Base-by-base conservation (phyloP, 1,140 invertebrate genomes). In the Acromyrmex echinatior region DNA sequence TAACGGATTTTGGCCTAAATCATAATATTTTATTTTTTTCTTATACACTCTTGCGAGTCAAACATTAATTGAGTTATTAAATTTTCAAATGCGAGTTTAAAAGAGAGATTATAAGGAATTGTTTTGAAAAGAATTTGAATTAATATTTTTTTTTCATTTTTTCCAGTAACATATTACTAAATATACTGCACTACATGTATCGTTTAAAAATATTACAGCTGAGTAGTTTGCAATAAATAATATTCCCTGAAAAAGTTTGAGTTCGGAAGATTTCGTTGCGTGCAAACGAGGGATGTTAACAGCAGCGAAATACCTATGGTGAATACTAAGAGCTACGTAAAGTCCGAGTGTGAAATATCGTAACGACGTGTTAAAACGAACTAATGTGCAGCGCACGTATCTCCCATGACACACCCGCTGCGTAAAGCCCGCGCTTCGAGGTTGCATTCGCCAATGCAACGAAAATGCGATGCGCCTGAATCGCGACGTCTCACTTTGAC, bases 301-400 rank as follows among this genome's bases (percentile, higher is more conserved):
- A 76, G 80, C 78, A 76, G 70, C 70, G 9, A 58, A 21, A 62
- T 84, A 76, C 73, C 80, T 74, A 76, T 58, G 56, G 25, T 31
- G 68, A 84, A 84, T 84, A 84, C 80, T 78, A 86, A 77, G 78
- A 87, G 65, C 49, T 28, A 71, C 65, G 73, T 78, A 18, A 65
- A 25, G 51, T 68, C 76, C 28, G 88, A 91, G 93, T 94, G 93
- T 91, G 91, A 94, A 93, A 92, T 93, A 88, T 93, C 91, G 91
- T 93, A 94, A 94, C 89, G 91, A 94, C 82, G 91, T 92, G 92
- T 91, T 93, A 94, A 94, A 91, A 92, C 86, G 90, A 86, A 92
- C 89, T 91, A 91, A 93, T 86, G 87, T 84, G 80, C 80, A 84
- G 60, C 80, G 70, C 80, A 84, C 86, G 87, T 84, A 71, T 68